Percentiles rank a stretch among this genome's conserved stretches.
These are phyloP conservation scores for Mellivora capensis DNA, from an alignment of 2,113 vertebrate species.

Conservation along the genomic window DNA sequence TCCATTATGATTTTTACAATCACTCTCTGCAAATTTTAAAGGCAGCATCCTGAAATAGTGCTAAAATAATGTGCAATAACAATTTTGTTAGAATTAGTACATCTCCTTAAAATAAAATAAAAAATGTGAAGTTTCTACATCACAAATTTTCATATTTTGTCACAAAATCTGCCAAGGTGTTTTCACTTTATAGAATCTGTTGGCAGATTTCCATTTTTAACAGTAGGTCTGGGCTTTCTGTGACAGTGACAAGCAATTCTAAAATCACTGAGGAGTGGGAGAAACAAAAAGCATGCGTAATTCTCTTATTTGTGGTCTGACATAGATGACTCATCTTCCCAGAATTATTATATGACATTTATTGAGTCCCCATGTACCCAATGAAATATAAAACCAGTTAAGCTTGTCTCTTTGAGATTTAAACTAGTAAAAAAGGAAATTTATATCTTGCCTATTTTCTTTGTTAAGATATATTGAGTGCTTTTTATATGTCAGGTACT, in stretches of 20 bases:
- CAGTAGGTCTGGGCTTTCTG: background rate
- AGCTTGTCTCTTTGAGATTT: background rate
- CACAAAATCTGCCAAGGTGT: background rate
- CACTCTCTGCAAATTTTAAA: background rate
- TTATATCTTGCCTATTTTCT: background rate
- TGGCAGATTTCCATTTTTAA: slow-evolving; percentile 11
- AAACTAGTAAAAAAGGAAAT: background rate
- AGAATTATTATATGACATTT: background rate
- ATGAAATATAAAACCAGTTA: background rate
- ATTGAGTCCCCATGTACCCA: background rate
- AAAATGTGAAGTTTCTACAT: background rate
- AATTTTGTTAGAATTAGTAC: background rate
- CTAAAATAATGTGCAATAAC: background rate
- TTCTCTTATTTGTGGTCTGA: background rate
- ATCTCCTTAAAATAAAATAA: background rate
- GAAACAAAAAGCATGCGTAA: background rate
- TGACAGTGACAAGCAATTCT: background rate
- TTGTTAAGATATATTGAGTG: background rate
- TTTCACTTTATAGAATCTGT: background rate
- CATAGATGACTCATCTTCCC: background rate
- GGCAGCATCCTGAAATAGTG: background rate
- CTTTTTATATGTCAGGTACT: background rate
- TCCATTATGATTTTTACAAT: background rate
- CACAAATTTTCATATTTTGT: background rate
- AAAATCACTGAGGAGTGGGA: background rate